These are phyloP conservation scores for Olivierus martensii DNA, from an alignment of 1,140 invertebrate genomes.

Conservation along the genomic window DNA sequence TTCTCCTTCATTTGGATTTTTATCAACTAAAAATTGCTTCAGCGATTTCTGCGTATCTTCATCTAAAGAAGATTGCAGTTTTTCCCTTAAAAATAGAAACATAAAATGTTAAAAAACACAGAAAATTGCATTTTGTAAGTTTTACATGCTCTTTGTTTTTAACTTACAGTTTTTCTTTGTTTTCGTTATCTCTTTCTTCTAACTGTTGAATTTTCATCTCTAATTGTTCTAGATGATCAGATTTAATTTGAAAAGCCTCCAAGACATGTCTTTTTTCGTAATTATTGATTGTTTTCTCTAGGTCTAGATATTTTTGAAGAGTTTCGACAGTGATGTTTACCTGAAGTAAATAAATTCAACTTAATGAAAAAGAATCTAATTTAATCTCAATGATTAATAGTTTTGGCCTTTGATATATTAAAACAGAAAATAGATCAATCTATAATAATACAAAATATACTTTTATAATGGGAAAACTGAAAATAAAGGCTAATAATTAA, in stretches of 20 bases:
- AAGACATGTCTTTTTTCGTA: conserved; percentile 17
- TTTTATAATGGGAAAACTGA: too few species aligned
- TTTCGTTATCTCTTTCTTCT: conserved; percentile 5
- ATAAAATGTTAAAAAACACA: too few species aligned
- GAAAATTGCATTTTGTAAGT: too few species aligned
- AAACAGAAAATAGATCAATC: too few species aligned
- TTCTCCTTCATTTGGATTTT: conserved; percentile 27
- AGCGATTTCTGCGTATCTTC: conserved; percentile 16
- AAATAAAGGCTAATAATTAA: too few species aligned
- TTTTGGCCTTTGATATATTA: too few species aligned
- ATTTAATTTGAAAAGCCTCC: conserved; percentile 16
- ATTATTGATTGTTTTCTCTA: conserved; percentile 16
- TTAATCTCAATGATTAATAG: too few species aligned
- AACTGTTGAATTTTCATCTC: conserved; percentile 12
- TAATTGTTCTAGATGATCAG: conserved; percentile 19
- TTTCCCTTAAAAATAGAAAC: conserved; percentile 2
- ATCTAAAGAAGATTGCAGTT: conserved; percentile 5
- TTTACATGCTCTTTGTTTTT: too few species aligned
- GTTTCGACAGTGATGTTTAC: conserved; percentile 14
- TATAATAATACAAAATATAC: too few species aligned
- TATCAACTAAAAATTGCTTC: conserved; percentile 29
- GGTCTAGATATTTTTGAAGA: conserved; percentile 17
- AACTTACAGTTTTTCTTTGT: conserved; percentile 13
- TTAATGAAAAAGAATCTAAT: too few species aligned
- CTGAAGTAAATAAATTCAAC: too few species aligned